phyloP scores from a whole-genome alignment of 1,140 invertebrate genomes.

The Brachionus asplanchnoidis region DNA sequence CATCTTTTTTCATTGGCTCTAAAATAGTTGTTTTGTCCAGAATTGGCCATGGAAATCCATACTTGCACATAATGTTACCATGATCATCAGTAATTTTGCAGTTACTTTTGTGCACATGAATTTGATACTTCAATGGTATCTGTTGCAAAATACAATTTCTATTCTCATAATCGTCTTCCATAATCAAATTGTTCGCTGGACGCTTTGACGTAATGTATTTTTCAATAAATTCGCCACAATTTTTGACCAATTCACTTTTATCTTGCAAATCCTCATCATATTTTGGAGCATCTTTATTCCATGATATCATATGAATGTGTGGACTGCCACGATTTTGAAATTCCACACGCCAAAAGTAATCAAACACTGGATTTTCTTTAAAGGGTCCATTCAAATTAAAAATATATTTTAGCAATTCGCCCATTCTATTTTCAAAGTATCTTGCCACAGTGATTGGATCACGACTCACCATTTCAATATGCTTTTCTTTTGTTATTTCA shows the following conservation, averaged over 20 bases:
- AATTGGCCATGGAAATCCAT: background rate
- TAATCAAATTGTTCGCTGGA: background rate
- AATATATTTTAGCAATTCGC: background rate
- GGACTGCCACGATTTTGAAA: slow-evolving; percentile 20
- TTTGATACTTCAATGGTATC: background rate
- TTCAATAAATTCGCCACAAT: background rate
- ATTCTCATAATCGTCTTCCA: background rate
- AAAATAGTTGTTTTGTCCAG: background rate
- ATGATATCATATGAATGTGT: background rate
- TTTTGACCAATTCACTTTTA: background rate
- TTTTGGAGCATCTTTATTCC: background rate
- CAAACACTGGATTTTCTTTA: background rate
- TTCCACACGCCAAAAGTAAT: slow-evolving; percentile 19
- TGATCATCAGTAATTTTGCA: background rate
- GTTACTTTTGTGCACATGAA: background rate
- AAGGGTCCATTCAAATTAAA: background rate
- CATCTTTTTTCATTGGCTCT: background rate
- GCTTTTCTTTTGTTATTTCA: background rate
- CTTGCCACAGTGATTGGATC: background rate
- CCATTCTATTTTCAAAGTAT: background rate
- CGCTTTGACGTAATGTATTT: background rate
- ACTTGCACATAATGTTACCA: background rate
- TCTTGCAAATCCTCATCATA: too few relatives aligned
- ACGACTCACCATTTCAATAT: background rate
- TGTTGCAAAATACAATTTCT: too few relatives aligned